Evolutionary conservation across 2,797 vertebrate species (phyloP).

Genomic region (Megaceryle alcyon): DNA sequence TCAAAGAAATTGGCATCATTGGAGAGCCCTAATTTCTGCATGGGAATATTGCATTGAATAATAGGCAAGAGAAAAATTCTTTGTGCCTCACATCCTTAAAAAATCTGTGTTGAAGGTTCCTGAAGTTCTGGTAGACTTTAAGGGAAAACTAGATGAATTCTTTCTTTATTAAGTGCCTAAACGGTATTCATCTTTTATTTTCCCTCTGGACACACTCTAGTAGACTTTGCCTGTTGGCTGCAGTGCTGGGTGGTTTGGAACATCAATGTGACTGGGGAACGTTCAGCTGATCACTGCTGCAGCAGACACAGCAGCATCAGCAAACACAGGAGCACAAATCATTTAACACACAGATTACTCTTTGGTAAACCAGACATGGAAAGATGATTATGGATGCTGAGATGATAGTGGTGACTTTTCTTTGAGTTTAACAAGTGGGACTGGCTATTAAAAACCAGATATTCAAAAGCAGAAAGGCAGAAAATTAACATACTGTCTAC

Average conservation of each 20-base stretch:
- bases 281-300: not conserved
- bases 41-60: not conserved
- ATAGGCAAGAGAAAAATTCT: not conserved
- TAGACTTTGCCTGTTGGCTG: not conserved
- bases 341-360: not conserved
- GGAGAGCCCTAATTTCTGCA: not conserved
- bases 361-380: not conserved
- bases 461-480: not conserved
- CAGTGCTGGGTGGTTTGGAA: not conserved
- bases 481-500: not conserved
- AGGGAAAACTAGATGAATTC: not conserved
- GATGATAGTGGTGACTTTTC: not conserved
- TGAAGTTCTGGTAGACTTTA: slow-evolving; percentile 29
- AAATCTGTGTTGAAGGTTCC: not conserved
- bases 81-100: not conserved
- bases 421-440: not conserved
- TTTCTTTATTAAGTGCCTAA: not conserved
- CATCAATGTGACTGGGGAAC: not conserved
- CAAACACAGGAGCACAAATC: not conserved
- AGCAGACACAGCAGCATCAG: not conserved
- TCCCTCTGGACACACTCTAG: not conserved
- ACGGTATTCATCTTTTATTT: not conserved
- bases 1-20: not conserved
- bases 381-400: not conserved
- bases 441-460: not conserved